A percentile compares a stretch with the other conserved stretches of the same genome.
Conservation (phyloP, 2,888 invertebrate species). For the Cheiracanthium punctorium region DNA sequence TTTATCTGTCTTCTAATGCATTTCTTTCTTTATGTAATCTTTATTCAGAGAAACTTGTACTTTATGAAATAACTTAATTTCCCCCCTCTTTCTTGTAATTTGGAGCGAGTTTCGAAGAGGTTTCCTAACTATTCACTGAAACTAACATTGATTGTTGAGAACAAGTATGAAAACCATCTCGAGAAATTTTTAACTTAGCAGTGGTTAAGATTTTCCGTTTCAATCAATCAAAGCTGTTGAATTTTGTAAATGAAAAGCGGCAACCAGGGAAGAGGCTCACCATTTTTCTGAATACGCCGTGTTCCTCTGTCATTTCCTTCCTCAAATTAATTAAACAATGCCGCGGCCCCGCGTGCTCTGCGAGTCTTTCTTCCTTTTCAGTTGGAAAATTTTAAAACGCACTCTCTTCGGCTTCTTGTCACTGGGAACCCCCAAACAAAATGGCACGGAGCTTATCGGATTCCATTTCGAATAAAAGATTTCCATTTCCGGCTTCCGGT, state of each 20-base stretch:
- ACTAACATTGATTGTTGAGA: too few species aligned
- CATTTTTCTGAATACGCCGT: neutral
- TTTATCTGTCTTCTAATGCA: too few species aligned
- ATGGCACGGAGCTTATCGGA: constrained; percentile 1
- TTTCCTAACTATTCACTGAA: too few species aligned
- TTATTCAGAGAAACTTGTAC: too few species aligned
- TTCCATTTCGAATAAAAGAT: constrained; percentile 11
- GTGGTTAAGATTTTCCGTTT: neutral
- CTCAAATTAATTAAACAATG: constrained; percentile 12
- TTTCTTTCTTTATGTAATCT: too few species aligned
- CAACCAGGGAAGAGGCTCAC: neutral
- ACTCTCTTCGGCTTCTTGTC: constrained; percentile 4
- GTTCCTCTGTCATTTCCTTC: neutral
- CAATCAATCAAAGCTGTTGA: neutral
- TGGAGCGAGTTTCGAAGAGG: too few species aligned
- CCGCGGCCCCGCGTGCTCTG: neutral
- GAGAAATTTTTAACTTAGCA: too few species aligned
- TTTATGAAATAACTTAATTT: too few species aligned
- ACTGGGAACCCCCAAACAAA: neutral
- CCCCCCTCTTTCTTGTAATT: too few species aligned
- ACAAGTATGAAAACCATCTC: too few species aligned
- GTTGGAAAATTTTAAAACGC: neutral
- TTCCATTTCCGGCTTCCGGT: constrained; percentile 12
- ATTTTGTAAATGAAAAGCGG: neutral
- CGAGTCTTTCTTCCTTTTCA: constrained; percentile 2